Base-by-base conservation (phyloP, 2,888 invertebrate species). In the Diarsia brunnea region DNA sequence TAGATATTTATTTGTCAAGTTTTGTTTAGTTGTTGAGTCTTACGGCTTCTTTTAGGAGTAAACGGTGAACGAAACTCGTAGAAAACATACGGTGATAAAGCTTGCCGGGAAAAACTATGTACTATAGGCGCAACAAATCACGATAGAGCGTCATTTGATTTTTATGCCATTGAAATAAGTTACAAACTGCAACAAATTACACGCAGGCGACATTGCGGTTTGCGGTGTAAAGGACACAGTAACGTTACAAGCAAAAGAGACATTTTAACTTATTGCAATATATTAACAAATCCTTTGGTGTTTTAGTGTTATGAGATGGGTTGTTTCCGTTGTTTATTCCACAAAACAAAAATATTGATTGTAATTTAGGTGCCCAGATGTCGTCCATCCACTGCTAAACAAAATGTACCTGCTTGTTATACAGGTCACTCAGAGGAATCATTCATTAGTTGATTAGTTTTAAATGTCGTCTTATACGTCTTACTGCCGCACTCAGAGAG, bases 361-460 rank as follows among this genome's bases (percentile, higher is more conserved):
- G 31, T 31, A 31, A 31, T 31, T 31, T 7, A 38, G 8, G 7
- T 38, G 53, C 24, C 24, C 53, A 55, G 24, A 7, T 24, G 24
- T 24, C 24, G 38, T 21, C 4, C 11, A 11, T 94, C 84, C 16
- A 47, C 38, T 49, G 16, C 5, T 49, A 31, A 53, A 55, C 19
- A 72, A 27, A 58, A 19, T 7, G 2, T 11, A 21, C 3, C 5
- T 2, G 60, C 16, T 49, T 38, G 7, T 63, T 4, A 27, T 19
- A 8, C 14, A 21, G 11, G 31, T 47, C n/a, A 70, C 24, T 63
- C 2, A 49, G 47, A 79, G 49, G 10, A 27, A 47, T 31, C 2
- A 72, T 12, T 71, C 8, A 27, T 58, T 16, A 61, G 43, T n/a
- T 61, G 21, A 79, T 76, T 82, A 1, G 31, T 55, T 82, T 76